Evolutionary conservation across 1,140 invertebrate genomes (phyloP), one percentile per base, ranked within the genome.

Genomic region (Formica selysi): DNA sequence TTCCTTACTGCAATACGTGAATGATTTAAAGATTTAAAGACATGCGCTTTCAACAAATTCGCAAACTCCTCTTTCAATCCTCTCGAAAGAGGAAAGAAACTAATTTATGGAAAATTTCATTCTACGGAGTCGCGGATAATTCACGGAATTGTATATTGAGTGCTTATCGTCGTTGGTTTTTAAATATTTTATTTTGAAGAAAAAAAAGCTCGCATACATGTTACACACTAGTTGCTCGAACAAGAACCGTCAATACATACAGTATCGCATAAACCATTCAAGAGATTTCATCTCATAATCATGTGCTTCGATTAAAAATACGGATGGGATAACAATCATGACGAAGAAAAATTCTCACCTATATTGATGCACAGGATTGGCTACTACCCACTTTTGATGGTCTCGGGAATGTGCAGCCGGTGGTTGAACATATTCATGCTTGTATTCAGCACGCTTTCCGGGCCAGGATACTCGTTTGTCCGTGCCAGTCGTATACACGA

Each of bases 381-480:
- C 93, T 78, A 96, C 96, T 32, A 96, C 95, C 91, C 96, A 96
- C 87, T 96, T 96, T 59, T 95, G 94, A 79, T 95, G 94, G 29
- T 95, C 95, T 88, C 95, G 95, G 11, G 96, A 96, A 91, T 97
- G 96, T 36, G 96, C 96, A 64, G 96, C 96, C 51, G 96, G 96
- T 67, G 96, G 96, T 92, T 97, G 96, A 44, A 96, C 95, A 88
- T 96, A 96, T 41, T 96, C 96, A 84, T 96, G 95, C 51, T 96
- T 95, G 78, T 95, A 95, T 8, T 96, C 94, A 5, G 95, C 91
- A 67, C 96, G 94, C 87, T 96, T 96, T 57, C 93, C 95, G 32
- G 96, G 95, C 96, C 96, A 96, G 5, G 96, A 96, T 32, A 96
- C 95, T 76, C 96, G 94, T 90, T 96, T 96, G 79, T 96, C 96